These are phyloP conservation scores for Hiodon tergisus DNA, from an alignment of 2,113 vertebrate species.

Conservation along the genomic window DNA sequence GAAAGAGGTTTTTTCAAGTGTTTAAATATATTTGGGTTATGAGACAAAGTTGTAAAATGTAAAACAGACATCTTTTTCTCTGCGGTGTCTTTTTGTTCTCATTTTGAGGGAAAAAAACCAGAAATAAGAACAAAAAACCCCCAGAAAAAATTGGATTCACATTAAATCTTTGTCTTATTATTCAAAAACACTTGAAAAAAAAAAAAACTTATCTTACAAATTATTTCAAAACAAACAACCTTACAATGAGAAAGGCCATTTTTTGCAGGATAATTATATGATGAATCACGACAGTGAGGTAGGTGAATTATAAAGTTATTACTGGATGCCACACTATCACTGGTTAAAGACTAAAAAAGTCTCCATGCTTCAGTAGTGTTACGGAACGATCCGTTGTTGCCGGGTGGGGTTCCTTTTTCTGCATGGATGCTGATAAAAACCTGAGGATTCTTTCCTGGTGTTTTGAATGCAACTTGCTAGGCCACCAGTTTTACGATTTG, in stretches of 20 bases:
- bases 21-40: conserved; percentile 15
- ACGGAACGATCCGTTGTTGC: no score
- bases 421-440: not conserved
- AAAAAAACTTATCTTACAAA: conserved; percentile 42
- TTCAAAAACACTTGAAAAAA: conserved; percentile 16
- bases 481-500: no score
- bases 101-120: conserved; percentile 30
- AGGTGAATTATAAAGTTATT: not conserved
- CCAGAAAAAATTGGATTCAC: conserved; percentile 37
- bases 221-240: conserved; percentile 28
- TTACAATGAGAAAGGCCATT: not conserved
- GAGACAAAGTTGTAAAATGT: not conserved
- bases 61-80: conserved; percentile 33
- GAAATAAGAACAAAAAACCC: conserved; percentile 41
- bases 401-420: not conserved
- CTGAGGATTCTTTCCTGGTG: no score
- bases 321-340: not conserved
- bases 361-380: not conserved
- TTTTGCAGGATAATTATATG: not conserved
- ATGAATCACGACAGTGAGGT: not conserved
- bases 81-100: conserved; percentile 37
- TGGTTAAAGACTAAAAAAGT: not conserved
- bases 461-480: no score
- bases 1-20: conserved; percentile 37
- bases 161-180: conserved; percentile 36